phyloP scores from a whole-genome alignment of 2,113 vertebrate species.

The Tinamus guttatus region DNA sequence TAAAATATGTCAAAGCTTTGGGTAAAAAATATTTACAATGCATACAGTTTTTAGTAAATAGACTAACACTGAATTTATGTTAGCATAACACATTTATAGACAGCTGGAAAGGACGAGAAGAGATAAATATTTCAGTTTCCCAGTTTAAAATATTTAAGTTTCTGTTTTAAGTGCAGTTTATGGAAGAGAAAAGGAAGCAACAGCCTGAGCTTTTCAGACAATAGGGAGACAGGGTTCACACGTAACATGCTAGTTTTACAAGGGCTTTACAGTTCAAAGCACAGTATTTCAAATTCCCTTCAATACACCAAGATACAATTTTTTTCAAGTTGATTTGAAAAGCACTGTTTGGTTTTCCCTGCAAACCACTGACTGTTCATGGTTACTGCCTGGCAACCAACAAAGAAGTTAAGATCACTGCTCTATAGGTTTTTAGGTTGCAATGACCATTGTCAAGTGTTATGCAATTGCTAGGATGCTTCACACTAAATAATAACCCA shows the following conservation, averaged over 20 bases:
- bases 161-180: background rate
- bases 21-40: background rate
- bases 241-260: background rate
- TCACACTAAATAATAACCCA: background rate
- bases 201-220: background rate
- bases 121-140: background rate
- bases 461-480: background rate
- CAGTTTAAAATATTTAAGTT: background rate
- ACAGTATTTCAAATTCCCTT: background rate
- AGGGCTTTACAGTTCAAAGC: background rate
- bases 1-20: background rate
- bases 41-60: background rate
- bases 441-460: background rate
- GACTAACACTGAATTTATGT: background rate
- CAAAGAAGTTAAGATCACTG: background rate
- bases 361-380: background rate
- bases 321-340: background rate
- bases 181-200: background rate
- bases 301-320: background rate
- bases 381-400: background rate
- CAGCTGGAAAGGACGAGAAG: background rate
- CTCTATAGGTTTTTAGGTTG: background rate
- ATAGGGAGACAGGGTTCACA: background rate
- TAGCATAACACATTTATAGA: background rate
- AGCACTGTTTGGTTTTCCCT: background rate